phyloP scores from a whole-genome alignment of 37 sponge, comb jelly and placozoan species.

The Theonella swinhoei region DNA sequence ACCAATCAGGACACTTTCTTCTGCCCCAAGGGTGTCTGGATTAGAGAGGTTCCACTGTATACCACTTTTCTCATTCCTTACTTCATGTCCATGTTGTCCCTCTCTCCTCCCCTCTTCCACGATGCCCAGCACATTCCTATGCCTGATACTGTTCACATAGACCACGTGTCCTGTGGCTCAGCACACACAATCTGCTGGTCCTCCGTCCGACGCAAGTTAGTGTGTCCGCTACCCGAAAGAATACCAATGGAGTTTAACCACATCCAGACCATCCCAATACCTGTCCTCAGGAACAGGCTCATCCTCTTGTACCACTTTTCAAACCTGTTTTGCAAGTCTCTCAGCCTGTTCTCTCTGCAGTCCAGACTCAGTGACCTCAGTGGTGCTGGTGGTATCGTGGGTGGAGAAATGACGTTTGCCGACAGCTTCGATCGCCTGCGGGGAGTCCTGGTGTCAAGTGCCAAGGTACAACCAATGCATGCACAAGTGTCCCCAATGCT shows the following conservation, averaged over 20 bases:
- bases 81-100: background rate
- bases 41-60: too few relatives aligned
- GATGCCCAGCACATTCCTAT: conserved; percentile 34
- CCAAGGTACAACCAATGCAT: conserved; percentile 76
- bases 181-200: conserved; percentile 95
- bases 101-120: background rate
- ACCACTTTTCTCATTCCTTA: background rate
- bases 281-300: conserved; percentile 78
- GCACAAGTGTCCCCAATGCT: too few relatives aligned
- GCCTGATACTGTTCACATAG: conserved; percentile 70
- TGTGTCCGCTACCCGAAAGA: conserved; percentile 66
- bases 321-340: conserved; percentile 72
- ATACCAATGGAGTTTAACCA: conserved; percentile 91
- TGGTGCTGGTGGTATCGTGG: conserved; percentile 24
- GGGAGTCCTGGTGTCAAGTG: conserved; percentile 59
- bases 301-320: conserved; percentile 89
- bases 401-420: too few relatives aligned
- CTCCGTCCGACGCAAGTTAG: conserved; percentile 54
- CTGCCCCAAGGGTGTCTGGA: too few relatives aligned
- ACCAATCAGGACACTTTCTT: too few relatives aligned
- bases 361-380: background rate
- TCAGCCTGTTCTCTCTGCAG: conserved; percentile 71
- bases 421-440: conserved; percentile 72
- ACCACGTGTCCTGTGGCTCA: conserved; percentile 93
- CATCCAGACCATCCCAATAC: conserved; percentile 58